These are phyloP conservation scores for Potamilus streckersoni DNA, from an alignment of 1,140 invertebrate genomes.

Conservation along the genomic window DNA sequence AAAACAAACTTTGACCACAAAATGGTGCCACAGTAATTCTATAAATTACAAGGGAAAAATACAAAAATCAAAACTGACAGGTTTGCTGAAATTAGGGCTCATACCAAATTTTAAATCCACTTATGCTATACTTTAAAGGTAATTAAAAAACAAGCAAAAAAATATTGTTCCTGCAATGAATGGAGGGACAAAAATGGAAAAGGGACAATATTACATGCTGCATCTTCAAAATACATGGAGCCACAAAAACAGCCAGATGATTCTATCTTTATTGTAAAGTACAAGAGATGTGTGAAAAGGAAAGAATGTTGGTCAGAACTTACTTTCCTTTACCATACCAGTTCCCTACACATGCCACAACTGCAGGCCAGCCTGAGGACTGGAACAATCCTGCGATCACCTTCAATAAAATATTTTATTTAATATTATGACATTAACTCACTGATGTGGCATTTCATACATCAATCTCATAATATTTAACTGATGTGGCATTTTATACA, in stretches of 20 bases:
- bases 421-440: no score
- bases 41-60: no score
- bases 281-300: neutral
- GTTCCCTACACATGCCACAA: conserved; percentile 92
- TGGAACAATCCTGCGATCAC: conserved; percentile 86
- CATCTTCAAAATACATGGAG: neutral
- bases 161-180: neutral
- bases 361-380: conserved; percentile 93
- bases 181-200: no score
- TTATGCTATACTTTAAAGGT: no score
- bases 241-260: neutral
- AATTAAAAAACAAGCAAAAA: neutral
- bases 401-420: conserved; percentile 66
- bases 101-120: neutral
- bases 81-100: neutral
- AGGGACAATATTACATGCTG: no score
- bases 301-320: conserved; percentile 25
- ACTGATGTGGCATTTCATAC: no score
- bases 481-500: no score
- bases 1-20: no score
- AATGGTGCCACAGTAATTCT: no score
- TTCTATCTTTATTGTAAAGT: neutral
- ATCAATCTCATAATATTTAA: no score
- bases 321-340: conserved; percentile 93
- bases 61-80: no score